Evolutionary conservation across 1,140 invertebrate genomes (phyloP), one percentile per base, ranked within the genome.

Genomic region (Drosophila parabipectinata): DNA sequence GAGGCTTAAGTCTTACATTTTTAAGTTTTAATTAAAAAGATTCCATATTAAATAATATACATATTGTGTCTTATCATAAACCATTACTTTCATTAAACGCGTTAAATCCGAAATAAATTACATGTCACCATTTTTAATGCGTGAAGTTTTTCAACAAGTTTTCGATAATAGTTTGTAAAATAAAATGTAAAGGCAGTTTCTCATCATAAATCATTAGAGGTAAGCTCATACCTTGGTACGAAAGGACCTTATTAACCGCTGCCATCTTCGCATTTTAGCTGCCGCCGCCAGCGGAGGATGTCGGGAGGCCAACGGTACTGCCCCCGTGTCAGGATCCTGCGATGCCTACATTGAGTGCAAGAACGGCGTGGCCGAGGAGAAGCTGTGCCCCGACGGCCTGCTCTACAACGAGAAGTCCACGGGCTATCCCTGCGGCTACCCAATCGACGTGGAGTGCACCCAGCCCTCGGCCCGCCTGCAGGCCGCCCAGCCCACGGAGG

Each of bases 321-420:
- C 94, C 77, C 92, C 96, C 0, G 93, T 96, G 3, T 80, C 94
- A 0, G 93, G 93, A 9, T 96, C 96, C 79, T 97, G 96, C 87
- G 97, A 97, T 76, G 94, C 94, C 79, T 94, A 94, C 68, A 92
- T 94, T 18, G 93, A 94, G 90, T 94, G 94, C 81, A 90, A 92
- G 73, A 95, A 97, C 66, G 96, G 96, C 1, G 94, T 95, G 9
- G 91, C 94, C 0, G 94, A 95, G 79, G 94, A 96, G 82, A 96
- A 96, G 81, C 78, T 95, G 2, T 98, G 97, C 69, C 96, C 96
- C 0, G 97, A 98, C 80, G 97, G 97, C 39, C 92, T 98, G 1
- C 92, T 96, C 0, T 98, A 96, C 92, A 97, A 97, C 90, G 94
- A 96, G 9, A 94, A 95, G 21, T 93, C 94, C 0, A 94, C 94